Conservation (phyloP, 2,113 vertebrate genomes). For the Mionectes macconnelli region DNA sequence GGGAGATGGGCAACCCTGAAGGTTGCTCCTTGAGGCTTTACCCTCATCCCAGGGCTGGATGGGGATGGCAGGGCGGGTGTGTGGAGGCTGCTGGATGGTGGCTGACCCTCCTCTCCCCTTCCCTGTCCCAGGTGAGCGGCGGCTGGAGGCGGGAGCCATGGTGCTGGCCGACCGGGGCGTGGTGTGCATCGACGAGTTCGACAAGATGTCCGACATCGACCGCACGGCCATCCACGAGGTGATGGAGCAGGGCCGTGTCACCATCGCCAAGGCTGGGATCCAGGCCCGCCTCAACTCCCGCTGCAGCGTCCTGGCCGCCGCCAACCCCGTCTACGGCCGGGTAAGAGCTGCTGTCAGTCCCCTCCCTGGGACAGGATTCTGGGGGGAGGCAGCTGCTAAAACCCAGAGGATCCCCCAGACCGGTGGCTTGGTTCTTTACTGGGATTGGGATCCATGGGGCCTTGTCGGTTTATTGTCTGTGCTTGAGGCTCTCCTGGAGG, state of each 20-base stretch:
- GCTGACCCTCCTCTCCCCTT: rapidly evolving
- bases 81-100: rapidly evolving
- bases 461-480: not conserved
- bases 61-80: rapidly evolving
- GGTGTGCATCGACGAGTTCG: slow-evolving; percentile 97
- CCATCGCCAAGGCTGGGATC: slow-evolving; percentile 96
- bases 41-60: not conserved
- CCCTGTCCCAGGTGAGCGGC: slow-evolving; percentile 82
- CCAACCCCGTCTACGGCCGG: slow-evolving; percentile 94
- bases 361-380: no score
- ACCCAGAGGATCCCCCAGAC: not conserved
- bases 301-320: slow-evolving; percentile 93
- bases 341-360: slow-evolving; percentile 61
- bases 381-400: not conserved
- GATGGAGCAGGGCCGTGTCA: slow-evolving; percentile 98
- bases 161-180: slow-evolving; percentile 93
- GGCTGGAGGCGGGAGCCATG: slow-evolving; percentile 95
- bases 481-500: rapidly evolving
- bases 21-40: not conserved
- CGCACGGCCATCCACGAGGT: slow-evolving; percentile 98
- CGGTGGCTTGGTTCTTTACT: not conserved
- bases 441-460: not conserved
- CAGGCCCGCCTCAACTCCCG: slow-evolving; percentile 95
- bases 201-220: slow-evolving; percentile 98
- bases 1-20: not conserved